Percentiles rank a stretch among this genome's conserved stretches.
phyloP scores from a whole-genome alignment of 2,113 vertebrate genomes.

The Ellobius talpinus region DNA sequence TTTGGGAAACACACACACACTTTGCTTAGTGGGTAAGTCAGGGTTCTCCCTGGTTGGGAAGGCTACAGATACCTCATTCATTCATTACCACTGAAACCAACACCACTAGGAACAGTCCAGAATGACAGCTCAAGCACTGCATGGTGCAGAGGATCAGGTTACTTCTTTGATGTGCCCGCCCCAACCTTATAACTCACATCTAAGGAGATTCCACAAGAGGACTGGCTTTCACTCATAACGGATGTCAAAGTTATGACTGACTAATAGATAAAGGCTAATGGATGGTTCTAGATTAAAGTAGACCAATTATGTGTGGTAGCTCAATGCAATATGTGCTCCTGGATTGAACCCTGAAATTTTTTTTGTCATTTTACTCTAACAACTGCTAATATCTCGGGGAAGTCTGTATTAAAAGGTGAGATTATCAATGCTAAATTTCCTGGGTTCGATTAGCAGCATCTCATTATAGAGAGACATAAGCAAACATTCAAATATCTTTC shows the following conservation, averaged over 20 bases:
- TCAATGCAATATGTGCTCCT: not conserved
- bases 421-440: not conserved
- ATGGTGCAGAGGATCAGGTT: not conserved
- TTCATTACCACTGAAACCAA: not conserved
- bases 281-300: not conserved
- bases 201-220: not conserved
- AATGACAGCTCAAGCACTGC: not conserved
- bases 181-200: not conserved
- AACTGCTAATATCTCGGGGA: not conserved
- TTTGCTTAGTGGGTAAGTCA: not conserved
- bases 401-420: not conserved
- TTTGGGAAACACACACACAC: not conserved
- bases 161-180: not conserved
- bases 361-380: not conserved
- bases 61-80: not conserved
- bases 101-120: not conserved
- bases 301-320: not conserved
- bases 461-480: not conserved
- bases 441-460: not conserved
- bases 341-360: not conserved
- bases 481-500: not conserved
- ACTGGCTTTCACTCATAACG: not conserved
- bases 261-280: not conserved
- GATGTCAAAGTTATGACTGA: not conserved
- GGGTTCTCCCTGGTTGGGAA: not conserved